Evolutionary conservation across 1,140 invertebrate genomes (phyloP).

Genomic region (Chironomus striatipennis): DNA sequence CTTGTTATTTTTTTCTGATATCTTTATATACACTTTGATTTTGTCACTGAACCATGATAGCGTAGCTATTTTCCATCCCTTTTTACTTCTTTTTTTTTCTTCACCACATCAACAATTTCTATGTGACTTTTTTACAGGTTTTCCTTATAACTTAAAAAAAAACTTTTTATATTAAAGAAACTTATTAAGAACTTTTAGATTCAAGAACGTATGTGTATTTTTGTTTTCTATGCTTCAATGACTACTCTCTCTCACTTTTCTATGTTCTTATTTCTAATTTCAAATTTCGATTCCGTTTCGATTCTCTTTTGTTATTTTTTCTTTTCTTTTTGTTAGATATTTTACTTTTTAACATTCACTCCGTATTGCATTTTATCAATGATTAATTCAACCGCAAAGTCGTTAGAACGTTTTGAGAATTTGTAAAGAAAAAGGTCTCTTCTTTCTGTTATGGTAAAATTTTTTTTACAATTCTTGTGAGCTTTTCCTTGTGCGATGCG

Average conservation of each 20-base stretch:
- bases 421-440: background rate
- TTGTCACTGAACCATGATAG: constrained; percentile 12
- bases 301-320: background rate
- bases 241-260: background rate
- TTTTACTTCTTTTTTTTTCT: background rate
- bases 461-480: background rate
- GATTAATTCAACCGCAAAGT: background rate
- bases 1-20: background rate
- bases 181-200: constrained; percentile 6
- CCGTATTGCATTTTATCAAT: constrained; percentile 19
- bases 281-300: too few relatives aligned
- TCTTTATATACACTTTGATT: background rate
- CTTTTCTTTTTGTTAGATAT: too few relatives aligned
- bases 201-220: background rate
- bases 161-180: constrained; percentile 15
- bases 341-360: background rate
- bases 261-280: too few relatives aligned
- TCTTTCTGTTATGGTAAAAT: background rate
- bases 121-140: background rate
- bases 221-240: background rate
- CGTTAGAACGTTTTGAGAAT: background rate
- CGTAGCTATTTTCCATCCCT: background rate
- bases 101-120: background rate
- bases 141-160: background rate
- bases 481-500: background rate